Evolutionary conservation across 2,113 vertebrate species (phyloP), one percentile per base, ranked within the genome.

Genomic region (Callipepla squamata): DNA sequence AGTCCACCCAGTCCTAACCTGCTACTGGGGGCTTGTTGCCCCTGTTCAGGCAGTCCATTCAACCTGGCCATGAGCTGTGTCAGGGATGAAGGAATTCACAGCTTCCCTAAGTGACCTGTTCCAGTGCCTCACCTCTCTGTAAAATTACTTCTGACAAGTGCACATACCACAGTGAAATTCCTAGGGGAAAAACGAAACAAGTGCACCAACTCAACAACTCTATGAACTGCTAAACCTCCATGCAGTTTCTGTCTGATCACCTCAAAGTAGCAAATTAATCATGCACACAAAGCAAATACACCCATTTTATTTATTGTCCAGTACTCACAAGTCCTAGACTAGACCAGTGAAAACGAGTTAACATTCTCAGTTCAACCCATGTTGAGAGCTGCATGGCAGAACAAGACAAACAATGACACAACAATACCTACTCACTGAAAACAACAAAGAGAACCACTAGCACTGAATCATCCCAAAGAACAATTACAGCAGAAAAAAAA

Each of bases 361-460:
- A 38, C 11, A 40, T 32, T 55, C 9, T 57, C 45, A 30, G 8
- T 21, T 67, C 74, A 70, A 23, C 15, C 13, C 48, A 7, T 61
- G 66, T 40, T 50, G 58, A 90, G 47, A 48, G 20, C 40, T 72
- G 9, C 0, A 0, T 85, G 72, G 17, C 32, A 74, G 8, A 89
- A 72, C 17, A 10, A 70, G 17, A 19, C 36, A 3, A 45, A 32
- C 16, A 59, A 50, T 14, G 8, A 32, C 0, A 0, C 9, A 3
- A 11, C 32, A 93, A 47, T 16, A 47, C 4, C 10, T 53, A 45
- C 5, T 13, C 26, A 58, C 9, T 51, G 22, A 73, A 85, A 69
- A 7, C n/a, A 80, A n/a, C 18, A 34, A 48, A 93, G 69, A 6
- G 10, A 92, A 17, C 8, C 53, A 53, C 5, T 36, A 85, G 7